Evolutionary conservation across 2,797 vertebrate species (phyloP).

Genomic region (Yasuhikotakia modesta): DNA sequence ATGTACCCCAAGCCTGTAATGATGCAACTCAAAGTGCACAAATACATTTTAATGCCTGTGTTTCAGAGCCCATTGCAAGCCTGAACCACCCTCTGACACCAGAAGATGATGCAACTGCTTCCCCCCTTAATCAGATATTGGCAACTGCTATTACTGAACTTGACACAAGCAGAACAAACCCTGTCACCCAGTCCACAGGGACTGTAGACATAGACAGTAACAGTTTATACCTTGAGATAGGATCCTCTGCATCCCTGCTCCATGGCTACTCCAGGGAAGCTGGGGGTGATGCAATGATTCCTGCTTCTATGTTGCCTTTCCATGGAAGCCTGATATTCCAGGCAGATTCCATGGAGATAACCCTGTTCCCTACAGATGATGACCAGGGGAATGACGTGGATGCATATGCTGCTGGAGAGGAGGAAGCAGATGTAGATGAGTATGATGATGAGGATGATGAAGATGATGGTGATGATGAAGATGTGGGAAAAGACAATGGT

Average conservation of each 20-base stretch:
- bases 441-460: constrained; percentile 77
- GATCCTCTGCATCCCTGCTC: constrained; percentile 68
- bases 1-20: constrained; percentile 52
- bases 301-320: constrained; percentile 88
- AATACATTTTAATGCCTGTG: constrained; percentile 71
- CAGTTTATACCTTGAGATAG: constrained; percentile 58
- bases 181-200: constrained; percentile 76
- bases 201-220: constrained; percentile 68
- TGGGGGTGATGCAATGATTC: constrained; percentile 84
- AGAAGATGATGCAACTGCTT: constrained; percentile 56
- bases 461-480: constrained; percentile 45
- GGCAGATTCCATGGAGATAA: constrained; percentile 93
- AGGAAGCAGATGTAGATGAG: constrained; percentile 81
- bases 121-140: constrained; percentile 55
- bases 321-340: constrained; percentile 91
- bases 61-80: constrained; percentile 67
- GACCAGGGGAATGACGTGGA: constrained; percentile 76
- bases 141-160: constrained; percentile 62
- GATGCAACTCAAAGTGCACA: constrained; percentile 67
- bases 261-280: constrained; percentile 72
- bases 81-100: too few species aligned
- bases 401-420: constrained; percentile 80
- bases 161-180: constrained; percentile 72
- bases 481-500: constrained; percentile 49
- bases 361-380: constrained; percentile 81